phyloP scores from a whole-genome alignment of 2,113 vertebrate genomes.

The Lagenorhynchus albirostris region DNA sequence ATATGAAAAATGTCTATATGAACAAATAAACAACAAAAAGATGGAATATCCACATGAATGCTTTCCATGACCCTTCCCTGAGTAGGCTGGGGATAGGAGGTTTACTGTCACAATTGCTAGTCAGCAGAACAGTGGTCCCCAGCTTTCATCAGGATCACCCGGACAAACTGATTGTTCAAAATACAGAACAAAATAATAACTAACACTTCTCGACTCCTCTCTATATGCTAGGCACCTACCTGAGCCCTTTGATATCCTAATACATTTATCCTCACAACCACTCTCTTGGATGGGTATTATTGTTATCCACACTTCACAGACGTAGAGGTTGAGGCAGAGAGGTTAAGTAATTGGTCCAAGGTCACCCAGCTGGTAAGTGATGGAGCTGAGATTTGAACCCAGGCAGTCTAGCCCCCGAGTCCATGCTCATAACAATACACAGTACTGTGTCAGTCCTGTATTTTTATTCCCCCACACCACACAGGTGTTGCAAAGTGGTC shows the following conservation, averaged over 20 bases:
- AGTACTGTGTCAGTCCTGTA: not conserved
- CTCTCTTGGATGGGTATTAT: not conserved
- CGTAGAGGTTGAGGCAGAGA: not conserved
- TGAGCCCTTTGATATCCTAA: not conserved
- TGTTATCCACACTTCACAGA: not conserved
- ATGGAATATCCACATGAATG: not conserved
- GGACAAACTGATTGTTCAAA: not conserved
- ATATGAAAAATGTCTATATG: not conserved
- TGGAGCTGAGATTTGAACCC: not conserved
- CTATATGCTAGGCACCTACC: not conserved
- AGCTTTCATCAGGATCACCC: not conserved
- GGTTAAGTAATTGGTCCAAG: not conserved
- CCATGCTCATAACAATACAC: not conserved
- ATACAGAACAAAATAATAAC: not conserved
- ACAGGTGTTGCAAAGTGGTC: not conserved
- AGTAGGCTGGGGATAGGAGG: not conserved
- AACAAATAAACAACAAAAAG: not conserved
- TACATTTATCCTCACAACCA: not conserved
- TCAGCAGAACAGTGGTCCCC: not conserved
- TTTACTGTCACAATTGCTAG: fast-evolving
- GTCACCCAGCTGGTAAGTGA: not conserved
- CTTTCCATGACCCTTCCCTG: not conserved
- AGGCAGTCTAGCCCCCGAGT: not conserved
- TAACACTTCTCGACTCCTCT: not conserved
- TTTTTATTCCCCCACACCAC: not conserved